Evolutionary conservation across 2,888 invertebrate genomes (phyloP).

Genomic region (Limenitis camilla): DNA sequence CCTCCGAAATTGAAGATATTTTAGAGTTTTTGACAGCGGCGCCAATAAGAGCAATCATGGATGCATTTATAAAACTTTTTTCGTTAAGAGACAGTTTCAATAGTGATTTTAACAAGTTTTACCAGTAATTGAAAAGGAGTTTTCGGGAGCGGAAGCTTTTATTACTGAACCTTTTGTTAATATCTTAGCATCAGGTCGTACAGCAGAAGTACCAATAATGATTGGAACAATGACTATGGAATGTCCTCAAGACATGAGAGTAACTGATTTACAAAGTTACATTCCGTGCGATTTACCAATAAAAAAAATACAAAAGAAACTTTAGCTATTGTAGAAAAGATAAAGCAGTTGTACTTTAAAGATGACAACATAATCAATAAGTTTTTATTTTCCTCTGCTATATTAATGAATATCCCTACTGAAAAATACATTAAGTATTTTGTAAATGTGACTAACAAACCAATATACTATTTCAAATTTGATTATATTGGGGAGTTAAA

Average conservation of each 20-base stretch:
- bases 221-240: slow-evolving; percentile 51
- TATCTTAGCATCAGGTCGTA: slow-evolving; percentile 51
- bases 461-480: slow-evolving; percentile 58
- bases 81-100: too few species aligned
- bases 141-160: slow-evolving; percentile 49
- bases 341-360: slow-evolving; percentile 52
- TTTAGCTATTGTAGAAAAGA: slow-evolving; percentile 40
- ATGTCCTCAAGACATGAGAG: slow-evolving; percentile 33
- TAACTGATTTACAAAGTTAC: slow-evolving; percentile 46
- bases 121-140: slow-evolving; percentile 60
- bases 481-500: slow-evolving; percentile 60
- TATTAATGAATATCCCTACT: slow-evolving; percentile 41
- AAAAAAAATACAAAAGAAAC: slow-evolving; percentile 43
- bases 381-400: slow-evolving; percentile 49
- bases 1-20: too few species aligned
- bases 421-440: slow-evolving; percentile 55
- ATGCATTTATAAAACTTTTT: too few species aligned
- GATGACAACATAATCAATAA: slow-evolving; percentile 45
- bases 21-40: too few species aligned
- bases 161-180: slow-evolving; percentile 51
- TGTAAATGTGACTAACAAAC: slow-evolving; percentile 47
- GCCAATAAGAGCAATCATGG: too few species aligned
- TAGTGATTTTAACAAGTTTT: too few species aligned
- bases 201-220: slow-evolving; percentile 54
- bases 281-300: slow-evolving; percentile 50